A percentile compares a stretch with the other conserved stretches of the same genome.
Evolutionary conservation across 2,888 invertebrate species (phyloP).

Genomic region (Morpho deidamia): DNA sequence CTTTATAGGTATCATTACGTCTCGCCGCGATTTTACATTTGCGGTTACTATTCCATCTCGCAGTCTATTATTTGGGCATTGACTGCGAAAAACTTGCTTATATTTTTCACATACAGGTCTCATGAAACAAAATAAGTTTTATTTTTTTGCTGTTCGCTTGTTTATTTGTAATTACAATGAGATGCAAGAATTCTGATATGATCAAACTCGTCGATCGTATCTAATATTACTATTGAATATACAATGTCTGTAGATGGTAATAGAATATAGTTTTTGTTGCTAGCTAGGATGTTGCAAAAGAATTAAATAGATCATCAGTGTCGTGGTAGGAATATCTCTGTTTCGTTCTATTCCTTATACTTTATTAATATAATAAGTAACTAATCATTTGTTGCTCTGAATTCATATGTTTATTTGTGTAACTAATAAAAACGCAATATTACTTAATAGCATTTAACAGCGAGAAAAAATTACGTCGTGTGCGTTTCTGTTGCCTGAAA

Average conservation of each 20-base stretch:
- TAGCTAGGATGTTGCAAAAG: too few species aligned
- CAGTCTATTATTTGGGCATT: conserved; percentile 23
- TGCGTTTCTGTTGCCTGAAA: too few species aligned
- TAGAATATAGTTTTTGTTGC: background rate
- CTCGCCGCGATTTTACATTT: conserved; percentile 12
- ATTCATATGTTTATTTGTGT: too few species aligned
- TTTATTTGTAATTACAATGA: conserved; percentile 14
- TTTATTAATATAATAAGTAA: too few species aligned
- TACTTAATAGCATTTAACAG: too few species aligned
- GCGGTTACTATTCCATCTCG: conserved; percentile 21
- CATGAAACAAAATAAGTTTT: conserved; percentile 2
- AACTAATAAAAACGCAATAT: too few species aligned
- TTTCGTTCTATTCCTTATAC: too few species aligned
- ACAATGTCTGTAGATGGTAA: background rate
- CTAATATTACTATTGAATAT: conserved; percentile 1
- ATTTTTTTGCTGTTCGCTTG: conserved; percentile 1
- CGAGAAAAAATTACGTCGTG: too few species aligned
- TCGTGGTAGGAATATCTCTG: too few species aligned
- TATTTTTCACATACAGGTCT: conserved; percentile 11
- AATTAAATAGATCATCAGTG: too few species aligned
- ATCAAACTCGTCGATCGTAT: conserved; percentile 12
- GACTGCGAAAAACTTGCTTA: conserved; percentile 12
- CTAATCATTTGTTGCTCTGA: too few species aligned
- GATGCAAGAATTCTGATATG: conserved; percentile 11
- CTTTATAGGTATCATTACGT: conserved; percentile 8